Evolutionary conservation across 1,140 invertebrate genomes (phyloP), one percentile per base, ranked within the genome.

Genomic region (Leucophenga varia): DNA sequence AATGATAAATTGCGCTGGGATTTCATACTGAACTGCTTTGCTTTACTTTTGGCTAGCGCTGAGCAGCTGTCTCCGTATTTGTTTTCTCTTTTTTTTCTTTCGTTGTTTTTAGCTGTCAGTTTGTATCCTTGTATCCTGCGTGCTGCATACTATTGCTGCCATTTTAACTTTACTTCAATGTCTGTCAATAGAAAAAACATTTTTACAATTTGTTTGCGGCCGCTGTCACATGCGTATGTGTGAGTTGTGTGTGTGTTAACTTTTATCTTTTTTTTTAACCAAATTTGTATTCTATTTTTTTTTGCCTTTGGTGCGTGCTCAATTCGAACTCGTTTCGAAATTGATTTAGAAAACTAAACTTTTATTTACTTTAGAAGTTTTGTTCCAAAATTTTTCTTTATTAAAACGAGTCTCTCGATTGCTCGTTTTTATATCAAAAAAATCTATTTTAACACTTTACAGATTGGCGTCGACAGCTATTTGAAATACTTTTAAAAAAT

Each of bases 241-340:
- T 30, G 14, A 13, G 9, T 7, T 34, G 8, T 32, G 42, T 31
- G 49, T 56, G 48, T 60, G 40, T 50, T 51, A 57, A 38, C 53
- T 67, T 59, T 65, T 65, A 67, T 64, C 61, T 64, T 55, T 64
- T 64, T 67, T 55, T n/a, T n/a, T n/a, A n/a, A n/a, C n/a, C n/a
- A n/a, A n/a, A n/a, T n/a, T n/a, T n/a, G n/a, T n/a, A n/a, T 67
- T 59, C 67, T 65, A 67, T 64, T 63, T 64, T 55, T 64, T 64
- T 67, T 55, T n/a, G n/a, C n/a, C n/a, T n/a, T 61, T 21, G 49
- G 52, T 59, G 58, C 63, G 55, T 64, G 47, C 41, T 63, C 57
- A 59, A 64, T 64, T 56, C 39, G 64, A 43, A 44, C 41, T 56
- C 43, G 38, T 49, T 46, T 19, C 44, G 55, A 54, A 65, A 65